Percentiles rank a stretch among this genome's conserved stretches.
phyloP scores from a whole-genome alignment of 2,113 vertebrate genomes.

The Pica pica region DNA sequence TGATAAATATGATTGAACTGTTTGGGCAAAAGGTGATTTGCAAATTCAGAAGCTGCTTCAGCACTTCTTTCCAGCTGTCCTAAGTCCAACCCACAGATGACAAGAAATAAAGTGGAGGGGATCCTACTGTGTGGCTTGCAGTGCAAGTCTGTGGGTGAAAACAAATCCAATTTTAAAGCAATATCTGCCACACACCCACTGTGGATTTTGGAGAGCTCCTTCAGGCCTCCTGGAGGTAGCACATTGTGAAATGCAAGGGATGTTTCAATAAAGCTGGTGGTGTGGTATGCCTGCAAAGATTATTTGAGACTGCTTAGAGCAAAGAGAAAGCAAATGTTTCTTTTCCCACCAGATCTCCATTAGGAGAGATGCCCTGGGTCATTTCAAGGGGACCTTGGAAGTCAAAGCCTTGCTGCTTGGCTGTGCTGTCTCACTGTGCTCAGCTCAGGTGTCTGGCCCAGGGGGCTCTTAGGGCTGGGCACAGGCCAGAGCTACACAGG shows the following conservation, averaged over 20 bases:
- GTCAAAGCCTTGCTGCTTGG: rapidly evolving
- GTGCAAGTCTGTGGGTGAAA: background rate
- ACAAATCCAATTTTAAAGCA: background rate
- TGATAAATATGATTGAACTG: background rate
- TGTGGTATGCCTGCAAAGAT: background rate
- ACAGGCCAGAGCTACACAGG: background rate
- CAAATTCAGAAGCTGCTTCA: background rate
- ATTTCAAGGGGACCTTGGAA: background rate
- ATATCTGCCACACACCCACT: background rate
- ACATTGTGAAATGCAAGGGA: background rate
- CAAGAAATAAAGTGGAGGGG: background rate
- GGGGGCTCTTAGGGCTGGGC: rapidly evolving
- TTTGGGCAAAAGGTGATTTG: background rate
- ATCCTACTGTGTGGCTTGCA: background rate
- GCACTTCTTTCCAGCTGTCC: background rate
- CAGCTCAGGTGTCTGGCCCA: rapidly evolving
- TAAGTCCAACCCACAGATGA: background rate
- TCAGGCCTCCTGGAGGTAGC: background rate
- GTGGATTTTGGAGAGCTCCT: background rate
- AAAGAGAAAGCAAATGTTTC: background rate
- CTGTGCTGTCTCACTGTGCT: rapidly evolving
- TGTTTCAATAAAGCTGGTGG: background rate
- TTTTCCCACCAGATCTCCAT: rapidly evolving
- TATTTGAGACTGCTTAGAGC: background rate
- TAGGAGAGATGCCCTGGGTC: background rate